A percentile compares a stretch with the other conserved stretches of the same genome.
Conservation (phyloP, 2,888 invertebrate species). For the Branchipolynoe longqiensis region DNA sequence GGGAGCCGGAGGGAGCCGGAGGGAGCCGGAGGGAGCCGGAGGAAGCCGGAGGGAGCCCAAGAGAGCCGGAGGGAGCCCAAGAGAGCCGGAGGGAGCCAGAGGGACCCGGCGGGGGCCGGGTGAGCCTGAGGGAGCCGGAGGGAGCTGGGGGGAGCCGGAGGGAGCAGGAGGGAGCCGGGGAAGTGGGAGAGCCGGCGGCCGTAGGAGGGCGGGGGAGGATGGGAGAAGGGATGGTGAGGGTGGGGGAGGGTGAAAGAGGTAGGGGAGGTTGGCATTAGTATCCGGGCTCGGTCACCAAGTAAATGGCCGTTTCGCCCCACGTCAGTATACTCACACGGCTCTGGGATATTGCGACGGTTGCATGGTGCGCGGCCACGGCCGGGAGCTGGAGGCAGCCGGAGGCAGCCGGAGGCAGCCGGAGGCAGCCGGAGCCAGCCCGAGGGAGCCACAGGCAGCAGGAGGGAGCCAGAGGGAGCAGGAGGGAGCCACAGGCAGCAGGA, state of each 20-base stretch:
- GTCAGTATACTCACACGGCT: constrained; percentile 36
- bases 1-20: neutral
- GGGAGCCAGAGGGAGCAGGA: neutral
- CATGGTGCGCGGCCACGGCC: neutral
- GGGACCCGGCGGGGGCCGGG: neutral
- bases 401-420: too few relatives aligned
- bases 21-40: neutral
- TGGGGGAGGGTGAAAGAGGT: too few relatives aligned
- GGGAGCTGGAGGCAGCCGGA: neutral
- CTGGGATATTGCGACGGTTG: constrained; percentile 16
- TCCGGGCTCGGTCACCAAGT: too few relatives aligned
- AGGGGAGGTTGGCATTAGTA: too few relatives aligned
- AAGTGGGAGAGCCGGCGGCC: too few relatives aligned
- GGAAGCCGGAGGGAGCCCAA: neutral
- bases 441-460: neutral
- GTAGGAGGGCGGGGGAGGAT: too few relatives aligned
- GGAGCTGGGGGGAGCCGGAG: neutral
- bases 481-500: neutral
- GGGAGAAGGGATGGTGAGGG: too few relatives aligned
- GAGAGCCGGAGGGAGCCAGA: neutral
- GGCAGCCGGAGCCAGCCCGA: neutral
- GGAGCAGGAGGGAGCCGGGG: neutral
- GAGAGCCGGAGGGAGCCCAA: neutral
- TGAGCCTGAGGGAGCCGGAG: neutral
- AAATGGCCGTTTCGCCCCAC: neutral